phyloP scores from a whole-genome alignment of 2,797 vertebrate species.

The Sus cebifrons region DNA sequence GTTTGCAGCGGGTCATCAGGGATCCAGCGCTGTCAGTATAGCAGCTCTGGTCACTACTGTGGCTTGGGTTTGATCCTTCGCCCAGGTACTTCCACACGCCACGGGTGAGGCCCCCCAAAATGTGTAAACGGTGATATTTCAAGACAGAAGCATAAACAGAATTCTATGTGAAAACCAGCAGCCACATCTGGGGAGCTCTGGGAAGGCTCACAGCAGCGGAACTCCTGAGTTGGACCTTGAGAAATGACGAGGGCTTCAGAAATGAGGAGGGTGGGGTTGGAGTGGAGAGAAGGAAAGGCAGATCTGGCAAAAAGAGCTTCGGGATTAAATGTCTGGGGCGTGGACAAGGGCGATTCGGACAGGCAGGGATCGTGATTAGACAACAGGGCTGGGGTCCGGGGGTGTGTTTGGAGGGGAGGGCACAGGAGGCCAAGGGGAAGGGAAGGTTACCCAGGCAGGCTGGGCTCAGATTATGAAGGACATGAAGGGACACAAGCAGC shows the following conservation, averaged over 20 bases:
- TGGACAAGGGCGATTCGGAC: rapidly evolving
- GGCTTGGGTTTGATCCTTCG: too few species aligned
- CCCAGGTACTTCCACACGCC: too few species aligned
- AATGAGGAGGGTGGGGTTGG: neutral
- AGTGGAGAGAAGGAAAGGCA: neutral
- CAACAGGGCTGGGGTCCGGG: neutral
- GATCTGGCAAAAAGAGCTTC: neutral
- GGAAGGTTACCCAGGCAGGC: neutral
- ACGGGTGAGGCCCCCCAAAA: too few species aligned
- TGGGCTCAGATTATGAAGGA: neutral
- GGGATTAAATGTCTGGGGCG: neutral
- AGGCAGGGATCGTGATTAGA: neutral
- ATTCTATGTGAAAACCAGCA: neutral
- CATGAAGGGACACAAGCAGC: neutral
- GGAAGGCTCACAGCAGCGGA: neutral
- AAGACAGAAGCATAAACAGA: neutral
- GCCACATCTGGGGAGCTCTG: rapidly evolving
- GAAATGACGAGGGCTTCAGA: neutral
- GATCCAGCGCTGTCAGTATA: too few species aligned
- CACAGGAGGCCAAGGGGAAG: neutral
- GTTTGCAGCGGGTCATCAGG: too few species aligned
- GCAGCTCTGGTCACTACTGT: too few species aligned
- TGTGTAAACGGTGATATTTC: neutral
- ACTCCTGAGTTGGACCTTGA: neutral
- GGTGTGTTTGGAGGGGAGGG: neutral